Conservation (phyloP, 2,888 invertebrate genomes). For the Dolomedes plantarius region DNA sequence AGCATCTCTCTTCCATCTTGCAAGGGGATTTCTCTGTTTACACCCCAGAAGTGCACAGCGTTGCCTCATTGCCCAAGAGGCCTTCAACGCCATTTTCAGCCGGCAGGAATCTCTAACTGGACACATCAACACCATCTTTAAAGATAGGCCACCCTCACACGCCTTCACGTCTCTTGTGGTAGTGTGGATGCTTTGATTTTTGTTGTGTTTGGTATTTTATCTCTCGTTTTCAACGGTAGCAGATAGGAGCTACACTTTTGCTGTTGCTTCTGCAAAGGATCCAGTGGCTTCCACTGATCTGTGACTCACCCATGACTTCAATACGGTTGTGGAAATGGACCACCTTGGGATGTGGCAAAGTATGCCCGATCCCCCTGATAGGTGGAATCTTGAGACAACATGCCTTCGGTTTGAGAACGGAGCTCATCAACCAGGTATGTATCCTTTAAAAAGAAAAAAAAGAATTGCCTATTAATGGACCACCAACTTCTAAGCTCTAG, state of each 20-base stretch:
- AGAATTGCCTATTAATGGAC: no score
- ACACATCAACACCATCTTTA: slow-evolving; percentile 65
- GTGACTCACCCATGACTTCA: slow-evolving; percentile 73
- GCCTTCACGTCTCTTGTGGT: slow-evolving; percentile 67
- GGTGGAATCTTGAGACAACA: slow-evolving; percentile 93
- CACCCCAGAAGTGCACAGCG: slow-evolving; percentile 26
- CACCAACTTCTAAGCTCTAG: no score
- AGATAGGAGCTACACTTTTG: slow-evolving; percentile 58
- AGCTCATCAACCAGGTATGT: slow-evolving; percentile 88
- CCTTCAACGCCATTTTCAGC: slow-evolving; percentile 36
- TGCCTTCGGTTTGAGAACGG: slow-evolving; percentile 95
- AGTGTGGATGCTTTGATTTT: slow-evolving; percentile 64
- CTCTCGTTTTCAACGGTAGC: slow-evolving; percentile 57
- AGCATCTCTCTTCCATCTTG: slow-evolving; percentile 3
- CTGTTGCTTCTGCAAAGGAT: slow-evolving; percentile 41
- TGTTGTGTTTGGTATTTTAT: slow-evolving; percentile 19
- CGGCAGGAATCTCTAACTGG: slow-evolving; percentile 66
- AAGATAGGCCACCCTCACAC: slow-evolving; percentile 56
- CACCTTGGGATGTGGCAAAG: slow-evolving; percentile 77
- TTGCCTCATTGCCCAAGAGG: slow-evolving; percentile 30
- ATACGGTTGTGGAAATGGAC: slow-evolving; percentile 78
- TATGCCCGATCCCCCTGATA: slow-evolving; percentile 83
- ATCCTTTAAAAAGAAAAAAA: slow-evolving; percentile 82
- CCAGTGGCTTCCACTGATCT: slow-evolving; percentile 70
- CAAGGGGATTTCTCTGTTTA: slow-evolving; percentile 9